Percentiles rank a stretch among this genome's conserved stretches.
Evolutionary conservation across 2,888 invertebrate species (phyloP).

Genomic region (Drosophila barbarae): DNA sequence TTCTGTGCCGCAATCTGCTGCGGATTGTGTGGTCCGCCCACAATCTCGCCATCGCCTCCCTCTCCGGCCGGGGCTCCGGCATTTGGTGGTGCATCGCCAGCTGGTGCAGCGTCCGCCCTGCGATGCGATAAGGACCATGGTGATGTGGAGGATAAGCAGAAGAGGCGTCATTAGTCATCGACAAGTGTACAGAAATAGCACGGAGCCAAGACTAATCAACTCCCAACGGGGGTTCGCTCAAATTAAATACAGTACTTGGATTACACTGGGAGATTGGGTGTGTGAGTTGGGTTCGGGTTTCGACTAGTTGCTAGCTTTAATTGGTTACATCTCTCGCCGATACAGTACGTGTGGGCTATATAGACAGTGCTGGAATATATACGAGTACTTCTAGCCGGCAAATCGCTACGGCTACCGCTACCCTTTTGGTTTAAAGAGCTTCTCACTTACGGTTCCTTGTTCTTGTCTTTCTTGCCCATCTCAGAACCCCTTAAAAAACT

Average conservation of each 20-base stretch:
- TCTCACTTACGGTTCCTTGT: conserved; percentile 76
- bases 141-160: neutral
- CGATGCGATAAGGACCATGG: neutral
- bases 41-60: conserved; percentile 86
- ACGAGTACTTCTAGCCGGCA: conserved; percentile 48
- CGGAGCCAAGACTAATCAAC: conserved; percentile 53
- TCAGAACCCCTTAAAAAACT: conserved; percentile 27
- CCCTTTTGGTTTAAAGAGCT: conserved; percentile 18
- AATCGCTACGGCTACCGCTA: conserved; percentile 28
- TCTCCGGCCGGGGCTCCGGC: conserved; percentile 85
- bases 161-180: conserved; percentile 33
- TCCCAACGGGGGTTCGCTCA: conserved; percentile 61
- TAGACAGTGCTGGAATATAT: conserved; percentile 51
- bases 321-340: conserved; percentile 9
- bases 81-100: conserved; percentile 80
- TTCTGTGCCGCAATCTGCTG: conserved; percentile 92
- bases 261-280: conserved; percentile 25
- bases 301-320: conserved; percentile 24
- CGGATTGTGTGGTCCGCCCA: conserved; percentile 91
- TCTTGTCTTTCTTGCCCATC: conserved; percentile 78
- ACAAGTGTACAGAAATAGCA: conserved; percentile 23
- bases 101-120: conserved; percentile 79
- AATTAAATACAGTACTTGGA: conserved; percentile 50
- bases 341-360: conserved; percentile 27
- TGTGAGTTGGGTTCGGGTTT: conserved; percentile 13